phyloP scores from a whole-genome alignment of 2,888 invertebrate species.

The Mimachlamys varia region DNA sequence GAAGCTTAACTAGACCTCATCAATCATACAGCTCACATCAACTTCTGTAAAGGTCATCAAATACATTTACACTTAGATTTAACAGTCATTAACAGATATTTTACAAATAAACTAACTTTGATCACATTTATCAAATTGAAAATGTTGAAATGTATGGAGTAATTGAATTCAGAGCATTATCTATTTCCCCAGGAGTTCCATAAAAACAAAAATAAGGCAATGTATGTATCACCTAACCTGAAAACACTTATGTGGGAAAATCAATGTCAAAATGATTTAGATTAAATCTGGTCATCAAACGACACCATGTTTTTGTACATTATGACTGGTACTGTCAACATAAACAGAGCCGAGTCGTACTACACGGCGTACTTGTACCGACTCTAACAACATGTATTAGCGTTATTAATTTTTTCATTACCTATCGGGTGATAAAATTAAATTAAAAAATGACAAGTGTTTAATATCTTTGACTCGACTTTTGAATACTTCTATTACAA shows the following conservation, averaged over 20 bases:
- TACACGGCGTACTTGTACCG: not conserved
- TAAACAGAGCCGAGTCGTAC: not conserved
- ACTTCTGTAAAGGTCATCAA: not conserved
- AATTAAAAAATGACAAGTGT: conserved; percentile 6
- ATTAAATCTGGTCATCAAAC: conserved; percentile 12
- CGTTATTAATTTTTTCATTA: not conserved
- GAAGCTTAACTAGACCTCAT: not conserved
- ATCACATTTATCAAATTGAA: conserved; percentile 3
- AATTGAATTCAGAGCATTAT: not conserved
- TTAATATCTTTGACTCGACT: no score
- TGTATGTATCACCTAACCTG: not conserved
- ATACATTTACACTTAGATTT: not conserved
- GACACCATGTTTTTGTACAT: not conserved
- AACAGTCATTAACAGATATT: not conserved
- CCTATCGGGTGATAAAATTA: not conserved
- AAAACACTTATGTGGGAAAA: not conserved
- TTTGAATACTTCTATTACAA: not conserved
- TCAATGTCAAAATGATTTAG: not conserved
- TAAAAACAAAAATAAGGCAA: not conserved
- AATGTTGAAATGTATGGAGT: not conserved
- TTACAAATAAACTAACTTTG: not conserved
- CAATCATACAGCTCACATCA: not conserved
- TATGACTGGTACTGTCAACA: not conserved
- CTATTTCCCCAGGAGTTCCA: not conserved
- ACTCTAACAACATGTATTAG: not conserved